Base-by-base conservation (phyloP, 2,797 vertebrate genomes). In the Erethizon dorsatum region DNA sequence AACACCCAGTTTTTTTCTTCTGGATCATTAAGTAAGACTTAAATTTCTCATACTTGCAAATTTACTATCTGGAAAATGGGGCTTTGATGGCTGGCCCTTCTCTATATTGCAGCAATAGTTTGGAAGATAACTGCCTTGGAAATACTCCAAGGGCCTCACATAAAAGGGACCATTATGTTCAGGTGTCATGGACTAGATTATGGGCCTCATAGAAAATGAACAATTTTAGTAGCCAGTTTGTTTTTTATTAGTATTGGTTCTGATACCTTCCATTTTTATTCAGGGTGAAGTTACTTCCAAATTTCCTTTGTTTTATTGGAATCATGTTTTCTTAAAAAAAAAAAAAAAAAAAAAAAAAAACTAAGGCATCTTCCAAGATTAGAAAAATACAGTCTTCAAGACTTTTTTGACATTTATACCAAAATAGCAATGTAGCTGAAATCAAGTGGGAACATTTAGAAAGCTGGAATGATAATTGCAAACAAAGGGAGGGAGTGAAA, bases 361-460 rank as follows among this genome's bases (percentile, higher is more conserved):
- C 0, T 90, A 88, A 96, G 37, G 61, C 79, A 85, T 97, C 78
- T 96, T 89, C 75, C 63, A 78, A 97, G 98, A 97, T 97, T 96
- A 97, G 95, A 96, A 98, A 98, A 96, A 93, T 88, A 96, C 28
- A 33, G 50, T 95, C 96, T 56, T 97, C 97, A 95, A 95, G 92
- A 91, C 93, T 96, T 98, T 87, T 97, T 95, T 98, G 97, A 97
- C 97, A 97, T 91, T 75, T 97, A 96, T 94, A 98, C 97, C 96
- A 98, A 98, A 98, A 97, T 97, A 98, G 95, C 94, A 97, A 96
- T 47, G 94, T 91, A 97, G 95, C 82, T 94, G 56, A 98, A 97
- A 97, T 98, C 88, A 97, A 98, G 80, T 97, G 96, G 97, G 97
- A 96, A 98, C 98, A 98, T 98, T 98, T 96, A 94, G 94, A 98